Evolutionary conservation across 2,888 invertebrate species (phyloP).

Genomic region (Myopa tessellatipennis): DNA sequence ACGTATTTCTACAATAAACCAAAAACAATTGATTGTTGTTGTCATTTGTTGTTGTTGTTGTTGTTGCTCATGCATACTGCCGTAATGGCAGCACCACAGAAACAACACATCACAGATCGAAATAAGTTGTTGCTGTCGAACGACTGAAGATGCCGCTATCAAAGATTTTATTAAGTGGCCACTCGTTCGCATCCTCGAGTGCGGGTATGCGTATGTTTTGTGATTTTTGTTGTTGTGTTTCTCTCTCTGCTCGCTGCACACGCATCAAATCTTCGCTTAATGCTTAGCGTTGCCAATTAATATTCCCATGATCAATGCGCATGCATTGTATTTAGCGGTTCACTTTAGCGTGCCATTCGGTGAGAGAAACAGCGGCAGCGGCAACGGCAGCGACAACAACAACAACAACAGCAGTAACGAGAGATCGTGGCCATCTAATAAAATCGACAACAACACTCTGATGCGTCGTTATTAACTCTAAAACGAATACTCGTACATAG

Average conservation of each 20-base stretch:
- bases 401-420: not conserved
- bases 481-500: slow-evolving; percentile 17
- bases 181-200: slow-evolving; percentile 6
- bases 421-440: not conserved
- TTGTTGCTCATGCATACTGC: slow-evolving; percentile 5
- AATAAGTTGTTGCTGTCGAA: slow-evolving; percentile 29
- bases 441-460: slow-evolving; percentile 16
- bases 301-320: slow-evolving; percentile 50
- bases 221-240: not conserved
- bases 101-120: slow-evolving; percentile 10
- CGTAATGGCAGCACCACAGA: not conserved
- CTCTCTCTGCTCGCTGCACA: not conserved
- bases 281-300: slow-evolving; percentile 48
- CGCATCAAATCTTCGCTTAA: slow-evolving; percentile 30
- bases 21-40: slow-evolving; percentile 15
- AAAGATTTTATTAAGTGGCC: slow-evolving; percentile 36
- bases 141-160: slow-evolving; percentile 35
- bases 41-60: slow-evolving; percentile 19
- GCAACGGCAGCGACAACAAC: not conserved
- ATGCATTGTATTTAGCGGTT: slow-evolving; percentile 36
- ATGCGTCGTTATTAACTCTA: slow-evolving; percentile 33
- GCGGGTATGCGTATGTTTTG: not conserved
- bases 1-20: slow-evolving; percentile 24
- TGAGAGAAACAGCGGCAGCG: not conserved
- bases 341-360: slow-evolving; percentile 12